Conservation (phyloP, 2,797 vertebrate species). For the Lepus townsendii region DNA sequence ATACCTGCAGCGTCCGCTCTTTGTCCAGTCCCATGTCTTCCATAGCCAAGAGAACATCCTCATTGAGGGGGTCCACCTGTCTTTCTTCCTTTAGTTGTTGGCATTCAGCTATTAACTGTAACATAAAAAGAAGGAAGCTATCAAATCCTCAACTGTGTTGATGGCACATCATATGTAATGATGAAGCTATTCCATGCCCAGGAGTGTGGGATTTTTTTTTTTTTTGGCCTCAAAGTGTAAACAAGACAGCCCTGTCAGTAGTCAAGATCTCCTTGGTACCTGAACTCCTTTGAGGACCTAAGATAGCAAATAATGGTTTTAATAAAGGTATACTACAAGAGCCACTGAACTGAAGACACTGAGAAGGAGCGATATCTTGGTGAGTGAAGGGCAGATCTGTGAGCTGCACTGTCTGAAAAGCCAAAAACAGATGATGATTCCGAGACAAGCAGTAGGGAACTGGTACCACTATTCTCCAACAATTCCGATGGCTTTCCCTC, state of each 20-base stretch:
- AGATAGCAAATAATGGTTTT: not conserved
- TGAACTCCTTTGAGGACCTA: not conserved
- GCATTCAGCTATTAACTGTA: conserved; percentile 96
- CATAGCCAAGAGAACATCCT: conserved; percentile 97
- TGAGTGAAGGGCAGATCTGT: not conserved
- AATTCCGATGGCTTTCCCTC: not conserved
- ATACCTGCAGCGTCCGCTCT: conserved; percentile 96
- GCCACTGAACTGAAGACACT: not conserved
- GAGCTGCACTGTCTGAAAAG: not conserved
- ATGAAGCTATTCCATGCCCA: not conserved
- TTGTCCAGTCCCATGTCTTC: conserved; percentile 97
- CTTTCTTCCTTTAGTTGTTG: conserved; percentile 96
- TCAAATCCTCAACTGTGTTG: not conserved
- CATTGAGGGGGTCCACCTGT: conserved; percentile 95
- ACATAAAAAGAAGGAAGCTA: conserved; percentile 57
- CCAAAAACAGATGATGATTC: not conserved
- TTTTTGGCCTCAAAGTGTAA: conserved; percentile 53
- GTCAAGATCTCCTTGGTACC: not conserved
- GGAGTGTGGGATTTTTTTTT: not conserved
- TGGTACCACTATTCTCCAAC: not conserved
- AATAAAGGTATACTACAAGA: not conserved
- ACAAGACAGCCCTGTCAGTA: not conserved
- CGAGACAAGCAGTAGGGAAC: not conserved
- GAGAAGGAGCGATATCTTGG: not conserved
- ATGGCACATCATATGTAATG: not conserved